Evolutionary conservation across 2,888 invertebrate genomes (phyloP), one percentile per base, ranked within the genome.

Genomic region (Cephonodes hylas): DNA sequence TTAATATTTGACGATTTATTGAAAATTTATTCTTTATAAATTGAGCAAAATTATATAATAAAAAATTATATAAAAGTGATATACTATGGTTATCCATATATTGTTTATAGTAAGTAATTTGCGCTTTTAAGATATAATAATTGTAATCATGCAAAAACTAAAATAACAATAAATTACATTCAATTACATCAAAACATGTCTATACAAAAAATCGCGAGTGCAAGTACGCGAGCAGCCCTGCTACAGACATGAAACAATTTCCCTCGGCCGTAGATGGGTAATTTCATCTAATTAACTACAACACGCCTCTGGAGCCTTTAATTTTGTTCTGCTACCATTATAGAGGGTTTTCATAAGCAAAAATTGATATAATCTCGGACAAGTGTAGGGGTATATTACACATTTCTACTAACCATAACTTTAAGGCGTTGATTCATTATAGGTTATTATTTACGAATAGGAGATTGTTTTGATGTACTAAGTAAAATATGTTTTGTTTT

Each of bases 261-360:
- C 60, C 42, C 59, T 31, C 38, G 15, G 42, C 13, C 42, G 53
- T 53, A 53, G 58, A 44, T 59, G 34, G 66, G 75, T 80, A 81
- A 81, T 79, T 80, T 78, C 74, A 75, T 77, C 82, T 84, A 81
- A 85, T 84, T 84, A 85, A 80, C 71, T 72, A 69, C 74, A 69
- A 80, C 83, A 84, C 75, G 80, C 75, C 72, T 71, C 63, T 66
- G 65, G 71, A 70, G 63, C 68, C 73, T 74, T 75, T 80, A 77
- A 84, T 83, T 83, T 74, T 64, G 67, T 64, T 69, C 66, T 61
- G 65, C 63, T 57, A 66, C 63, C 57, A 67, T 67, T 62, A 65
- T 62, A 48, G 53, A 45, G 58, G 31, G 61, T 34, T 58, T 61
- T 31, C 42, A 61, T 58, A 44, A 27, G 53, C 53, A 48, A 58